Conservation (phyloP, 2,797 vertebrate species). For the Garrulus glandarius region DNA sequence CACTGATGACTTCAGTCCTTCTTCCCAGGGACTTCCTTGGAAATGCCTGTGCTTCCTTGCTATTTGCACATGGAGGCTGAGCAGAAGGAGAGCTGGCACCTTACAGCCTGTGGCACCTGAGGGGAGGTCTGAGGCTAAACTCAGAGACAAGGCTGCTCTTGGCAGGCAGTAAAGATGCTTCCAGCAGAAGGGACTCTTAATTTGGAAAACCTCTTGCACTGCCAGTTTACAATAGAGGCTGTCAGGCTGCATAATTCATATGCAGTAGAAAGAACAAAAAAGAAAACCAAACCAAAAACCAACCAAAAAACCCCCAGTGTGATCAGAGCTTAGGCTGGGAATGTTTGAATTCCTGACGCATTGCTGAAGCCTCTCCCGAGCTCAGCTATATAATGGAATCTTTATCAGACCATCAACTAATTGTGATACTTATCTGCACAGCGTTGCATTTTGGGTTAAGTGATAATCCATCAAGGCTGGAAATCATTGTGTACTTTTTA, state of each 20-base stretch:
- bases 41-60: background rate
- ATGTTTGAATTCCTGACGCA: slow-evolving; percentile 24
- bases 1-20: background rate
- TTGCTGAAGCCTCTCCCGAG: slow-evolving; percentile 23
- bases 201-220: background rate
- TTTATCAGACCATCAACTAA: slow-evolving; percentile 60
- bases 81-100: background rate
- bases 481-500: slow-evolving; percentile 57
- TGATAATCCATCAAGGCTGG: slow-evolving; percentile 58
- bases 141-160: background rate
- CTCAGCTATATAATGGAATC: slow-evolving; percentile 58
- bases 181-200: slow-evolving; percentile 18
- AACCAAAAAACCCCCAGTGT: background rate
- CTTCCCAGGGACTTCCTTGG: background rate
- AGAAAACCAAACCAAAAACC: background rate
- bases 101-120: background rate
- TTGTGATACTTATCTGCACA: slow-evolving; percentile 61
- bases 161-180: background rate
- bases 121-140: background rate
- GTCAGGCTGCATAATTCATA: slow-evolving; percentile 47
- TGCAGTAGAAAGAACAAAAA: background rate
- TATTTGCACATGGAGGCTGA: background rate
- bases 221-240: background rate
- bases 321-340: slow-evolving; percentile 34
- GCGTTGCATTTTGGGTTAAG: slow-evolving; percentile 42